phyloP scores from a whole-genome alignment of 2,888 invertebrate genomes.

The Sinhomidia bicolor region DNA sequence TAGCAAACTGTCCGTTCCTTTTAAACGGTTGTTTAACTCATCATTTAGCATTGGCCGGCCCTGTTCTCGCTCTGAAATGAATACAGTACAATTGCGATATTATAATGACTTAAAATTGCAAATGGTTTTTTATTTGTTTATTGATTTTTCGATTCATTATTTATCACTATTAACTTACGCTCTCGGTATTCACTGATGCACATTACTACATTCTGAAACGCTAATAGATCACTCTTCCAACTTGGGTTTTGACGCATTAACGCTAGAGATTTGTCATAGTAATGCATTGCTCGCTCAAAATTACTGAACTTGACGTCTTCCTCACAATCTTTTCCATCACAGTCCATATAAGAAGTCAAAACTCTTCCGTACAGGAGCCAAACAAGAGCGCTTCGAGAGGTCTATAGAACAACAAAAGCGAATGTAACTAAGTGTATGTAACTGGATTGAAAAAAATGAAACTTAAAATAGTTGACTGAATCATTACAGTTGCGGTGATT shows the following conservation, averaged over 20 bases:
- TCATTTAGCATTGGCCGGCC: background rate
- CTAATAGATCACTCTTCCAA: background rate
- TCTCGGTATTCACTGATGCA: background rate
- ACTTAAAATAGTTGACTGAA: background rate
- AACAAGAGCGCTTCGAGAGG: background rate
- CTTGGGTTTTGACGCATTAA: conserved; percentile 19
- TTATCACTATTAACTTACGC: background rate
- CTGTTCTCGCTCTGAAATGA: background rate
- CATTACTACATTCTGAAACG: background rate
- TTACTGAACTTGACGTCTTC: background rate
- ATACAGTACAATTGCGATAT: no score
- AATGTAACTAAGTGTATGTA: background rate
- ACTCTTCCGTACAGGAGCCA: conserved; percentile 28
- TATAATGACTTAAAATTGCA: no score
- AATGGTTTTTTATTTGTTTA: no score
- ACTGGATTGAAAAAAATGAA: background rate
- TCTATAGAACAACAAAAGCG: background rate
- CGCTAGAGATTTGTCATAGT: conserved; percentile 36
- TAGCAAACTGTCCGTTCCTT: background rate
- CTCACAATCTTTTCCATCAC: background rate
- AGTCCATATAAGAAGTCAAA: background rate
- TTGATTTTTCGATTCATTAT: no score
- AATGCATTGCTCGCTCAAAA: background rate
- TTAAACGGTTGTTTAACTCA: background rate
- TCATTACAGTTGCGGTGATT: background rate